Conservation (phyloP, 2,113 vertebrate genomes). For the Tamias sibiricus region DNA sequence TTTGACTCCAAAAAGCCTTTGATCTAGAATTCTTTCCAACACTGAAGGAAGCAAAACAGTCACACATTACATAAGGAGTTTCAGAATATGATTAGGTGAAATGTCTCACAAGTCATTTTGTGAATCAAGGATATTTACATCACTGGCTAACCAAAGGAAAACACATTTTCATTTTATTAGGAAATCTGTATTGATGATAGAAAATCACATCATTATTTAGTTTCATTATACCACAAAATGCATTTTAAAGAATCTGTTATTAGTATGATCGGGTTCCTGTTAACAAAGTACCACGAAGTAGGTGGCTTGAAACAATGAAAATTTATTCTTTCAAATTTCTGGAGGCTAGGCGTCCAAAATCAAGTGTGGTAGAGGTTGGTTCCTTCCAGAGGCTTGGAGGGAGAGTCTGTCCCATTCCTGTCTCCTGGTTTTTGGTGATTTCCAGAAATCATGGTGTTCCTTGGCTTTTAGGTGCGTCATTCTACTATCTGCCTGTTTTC, state of each 20-base stretch:
- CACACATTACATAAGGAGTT: neutral
- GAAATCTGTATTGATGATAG: neutral
- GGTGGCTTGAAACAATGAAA: too few species aligned
- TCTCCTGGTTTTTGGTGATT: neutral
- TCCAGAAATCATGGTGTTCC: neutral
- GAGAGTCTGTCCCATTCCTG: neutral
- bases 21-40: neutral
- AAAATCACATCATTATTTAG: neutral
- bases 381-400: neutral
- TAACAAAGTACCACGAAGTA: too few species aligned
- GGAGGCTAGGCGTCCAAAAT: neutral
- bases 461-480: neutral
- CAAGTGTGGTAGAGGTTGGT: neutral
- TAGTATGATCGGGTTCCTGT: too few species aligned
- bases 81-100: neutral
- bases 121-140: neutral
- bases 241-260: neutral
- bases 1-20: neutral
- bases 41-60: neutral
- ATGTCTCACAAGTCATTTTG: neutral
- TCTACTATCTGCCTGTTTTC: neutral
- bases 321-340: too few species aligned
- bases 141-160: neutral
- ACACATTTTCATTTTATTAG: neutral
- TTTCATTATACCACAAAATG: neutral